Base-by-base conservation (phyloP, 2,888 invertebrate species). In the Drosophila anceps region DNA sequence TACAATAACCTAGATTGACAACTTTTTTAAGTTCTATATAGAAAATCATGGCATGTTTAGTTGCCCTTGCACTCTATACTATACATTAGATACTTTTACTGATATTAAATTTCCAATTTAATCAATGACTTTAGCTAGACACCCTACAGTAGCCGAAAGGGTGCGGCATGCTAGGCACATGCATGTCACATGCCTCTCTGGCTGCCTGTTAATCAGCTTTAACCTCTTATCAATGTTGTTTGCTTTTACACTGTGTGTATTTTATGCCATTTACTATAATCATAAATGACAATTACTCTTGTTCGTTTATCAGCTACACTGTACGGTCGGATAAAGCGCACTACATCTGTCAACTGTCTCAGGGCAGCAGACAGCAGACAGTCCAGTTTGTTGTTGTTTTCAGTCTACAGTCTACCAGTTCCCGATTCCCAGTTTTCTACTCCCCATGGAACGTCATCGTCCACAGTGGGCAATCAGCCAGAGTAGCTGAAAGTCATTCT, bases 141-240 rank as follows among this genome's bases (percentile, higher is more conserved):
- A 44, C 41, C 7, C 54, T 70, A 15, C 18, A 60, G 1, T 13
- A 3, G 33, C 1, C 18, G 33, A 13, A 33, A 50, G 2, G 55
- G 13, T 24, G 41, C 8, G 35, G 51, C 8, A 46, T 10, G 20
- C 13, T 27, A 10, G 10, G 4, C 15, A 41, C 31, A 35, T 12
- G 44, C 44, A 62, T 41, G 46, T 13, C 10, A 7, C 10, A 48
- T 64, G 63, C n/a, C n/a, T 9, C 31, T 20, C 41, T 18, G 63
- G 0, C 8, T 8, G 13, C 9, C 9, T 12, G 57, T 33, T 54
- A 69, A 65, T 69, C 58, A 54, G 58, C 64, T 62, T 71, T 65
- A 58, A 55, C n/a, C 53, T 69, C 69, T 87, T 84, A 87, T 87
- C 87, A 82, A 75, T 50, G 46, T 15, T 50, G 44, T 60, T 53